These are phyloP conservation scores for Nannospalax galili DNA, from an alignment of 2,113 vertebrate species.

Conservation along the genomic window DNA sequence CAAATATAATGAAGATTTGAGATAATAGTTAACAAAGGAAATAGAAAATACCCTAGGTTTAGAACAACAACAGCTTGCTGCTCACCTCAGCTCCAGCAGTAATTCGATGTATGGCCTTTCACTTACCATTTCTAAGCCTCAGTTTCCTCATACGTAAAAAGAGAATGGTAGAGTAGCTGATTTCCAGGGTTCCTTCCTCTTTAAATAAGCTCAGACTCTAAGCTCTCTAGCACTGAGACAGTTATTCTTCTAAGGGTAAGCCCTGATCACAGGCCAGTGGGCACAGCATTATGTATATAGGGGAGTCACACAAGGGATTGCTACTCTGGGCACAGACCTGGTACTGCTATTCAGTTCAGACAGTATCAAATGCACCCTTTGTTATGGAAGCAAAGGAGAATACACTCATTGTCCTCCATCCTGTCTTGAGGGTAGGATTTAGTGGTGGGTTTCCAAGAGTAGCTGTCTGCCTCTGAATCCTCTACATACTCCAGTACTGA, in stretches of 20 bases:
- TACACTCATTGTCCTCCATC: neutral
- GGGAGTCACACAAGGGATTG: neutral
- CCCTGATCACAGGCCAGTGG: neutral
- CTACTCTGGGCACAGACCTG: neutral
- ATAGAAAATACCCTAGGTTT: slow-evolving; percentile 35
- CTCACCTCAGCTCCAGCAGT: slow-evolving; percentile 31
- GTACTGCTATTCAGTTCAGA: neutral
- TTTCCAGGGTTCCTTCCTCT: neutral
- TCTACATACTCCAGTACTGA: neutral
- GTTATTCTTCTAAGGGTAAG: neutral
- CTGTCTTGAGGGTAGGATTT: neutral
- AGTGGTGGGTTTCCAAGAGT: neutral
- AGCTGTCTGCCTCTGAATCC: neutral
- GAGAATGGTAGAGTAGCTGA: neutral
- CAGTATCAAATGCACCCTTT: slow-evolving; percentile 15
- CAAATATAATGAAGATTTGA: slow-evolving; percentile 66
- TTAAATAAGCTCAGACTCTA: slow-evolving; percentile 29
- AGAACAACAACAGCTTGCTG: slow-evolving; percentile 8
- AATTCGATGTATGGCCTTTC: neutral
- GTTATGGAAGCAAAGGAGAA: slow-evolving; percentile 28
- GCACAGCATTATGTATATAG: neutral
- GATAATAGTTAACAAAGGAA: slow-evolving; percentile 57
- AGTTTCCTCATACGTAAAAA: slow-evolving; percentile 26
- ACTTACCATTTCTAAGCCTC: slow-evolving; percentile 22
- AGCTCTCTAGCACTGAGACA: neutral